Conservation (phyloP, 2,888 invertebrate species). For the Scotopteryx bipunctaria region DNA sequence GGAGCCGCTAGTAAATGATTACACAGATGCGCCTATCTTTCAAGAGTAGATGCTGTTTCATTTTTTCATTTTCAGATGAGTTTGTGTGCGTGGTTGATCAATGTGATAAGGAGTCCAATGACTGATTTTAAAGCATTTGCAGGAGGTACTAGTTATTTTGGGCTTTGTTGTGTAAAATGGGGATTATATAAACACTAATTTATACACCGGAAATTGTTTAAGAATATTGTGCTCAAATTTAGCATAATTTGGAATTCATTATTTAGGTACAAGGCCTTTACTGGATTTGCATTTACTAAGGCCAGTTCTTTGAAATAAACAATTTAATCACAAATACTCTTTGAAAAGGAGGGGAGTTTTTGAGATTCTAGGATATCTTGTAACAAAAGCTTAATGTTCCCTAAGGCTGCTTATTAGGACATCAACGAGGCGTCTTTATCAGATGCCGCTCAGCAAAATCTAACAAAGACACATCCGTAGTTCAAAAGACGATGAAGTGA, state of each 20-base stretch:
- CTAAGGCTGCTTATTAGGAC: not conserved
- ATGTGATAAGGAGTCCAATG: slow-evolving; percentile 7
- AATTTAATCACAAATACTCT: slow-evolving; percentile 1
- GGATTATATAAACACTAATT: slow-evolving; percentile 48
- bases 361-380: not conserved
- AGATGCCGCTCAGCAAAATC: slow-evolving; percentile 17
- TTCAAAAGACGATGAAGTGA: slow-evolving; percentile 65
- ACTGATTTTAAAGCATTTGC: slow-evolving; percentile 7
- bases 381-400: slow-evolving; percentile 3
- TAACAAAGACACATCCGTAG: slow-evolving; percentile 18
- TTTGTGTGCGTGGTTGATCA: not conserved
- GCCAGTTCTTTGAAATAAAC: too few species aligned
- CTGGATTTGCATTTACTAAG: too few species aligned
- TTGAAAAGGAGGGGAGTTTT: too few species aligned
- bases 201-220: slow-evolving; percentile 46
- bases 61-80: too few species aligned
- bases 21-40: too few species aligned
- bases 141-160: not conserved
- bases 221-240: slow-evolving; percentile 42
- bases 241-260: too few species aligned
- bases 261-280: too few species aligned
- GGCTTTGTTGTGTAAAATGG: slow-evolving; percentile 41
- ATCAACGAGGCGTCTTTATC: not conserved
- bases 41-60: too few species aligned
- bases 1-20: too few species aligned